Evolutionary conservation across 1,140 invertebrate species (phyloP), one percentile per base, ranked within the genome.

Genomic region (Paramacrobiotus metropolitanus): DNA sequence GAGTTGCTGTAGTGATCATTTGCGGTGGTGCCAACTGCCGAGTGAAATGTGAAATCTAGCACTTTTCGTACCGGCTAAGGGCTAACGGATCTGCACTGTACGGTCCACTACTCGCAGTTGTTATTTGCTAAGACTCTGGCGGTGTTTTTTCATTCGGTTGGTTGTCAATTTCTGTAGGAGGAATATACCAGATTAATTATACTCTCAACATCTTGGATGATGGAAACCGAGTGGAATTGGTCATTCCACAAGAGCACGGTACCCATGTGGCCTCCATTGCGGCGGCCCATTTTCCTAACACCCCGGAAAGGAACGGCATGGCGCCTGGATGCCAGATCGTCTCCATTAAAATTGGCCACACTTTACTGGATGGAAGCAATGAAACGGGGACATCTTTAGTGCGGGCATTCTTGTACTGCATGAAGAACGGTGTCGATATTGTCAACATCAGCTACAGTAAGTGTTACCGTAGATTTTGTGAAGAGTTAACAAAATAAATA

Each of bases 381-480:
- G 94, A 98, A 77, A 97, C 93, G 0, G 91, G 90, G 20, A 83
- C 87, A 0, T 85, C 87, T 0, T 69, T 98, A 1, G 82, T 89
- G 0, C 75, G 92, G 65, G 90, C 91, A 21, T 92, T 94, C 77
- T 84, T 86, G 64, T 81, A 83, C 71, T 75, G 87, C 21, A 86
- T 87, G 82, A 79, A 84, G 68, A 73, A 81, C n/a, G 72, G 75
- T 62, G 74, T 76, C 64, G 84, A 96, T 71, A 81, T 96, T 0
- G 87, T 97, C 61, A 98, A 98, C 73, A 95, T 94, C 85, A 95
- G 90, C 69, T 98, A 95, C 70, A 93, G 93, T 24, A 94, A 98
- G 34, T 40, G n/a, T n/a, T n/a, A n/a, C n/a, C n/a, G n/a, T 40
- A 9, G 34, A 40, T 15, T 9, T 9, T n/a, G 9, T 40, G 34